These are phyloP conservation scores for Octopus sinensis DNA, from an alignment of 1,140 invertebrate species.

Conservation along the genomic window DNA sequence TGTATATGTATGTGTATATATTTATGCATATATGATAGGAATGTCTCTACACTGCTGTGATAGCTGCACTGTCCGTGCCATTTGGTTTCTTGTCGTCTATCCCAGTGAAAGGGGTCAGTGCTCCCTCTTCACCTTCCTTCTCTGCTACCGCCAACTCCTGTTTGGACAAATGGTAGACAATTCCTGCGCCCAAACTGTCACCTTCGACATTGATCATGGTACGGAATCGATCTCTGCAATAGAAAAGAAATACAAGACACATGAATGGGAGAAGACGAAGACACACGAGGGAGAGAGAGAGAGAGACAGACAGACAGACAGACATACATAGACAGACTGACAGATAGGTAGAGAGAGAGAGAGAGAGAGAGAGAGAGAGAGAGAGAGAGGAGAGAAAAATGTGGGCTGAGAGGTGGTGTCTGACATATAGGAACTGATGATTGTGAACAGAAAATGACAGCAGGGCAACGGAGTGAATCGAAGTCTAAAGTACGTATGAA, in stretches of 20 bases:
- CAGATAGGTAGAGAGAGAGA: too few species aligned
- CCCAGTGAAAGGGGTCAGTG: background rate
- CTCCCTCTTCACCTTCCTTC: slow-evolving; percentile 27
- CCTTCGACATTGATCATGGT: slow-evolving; percentile 96
- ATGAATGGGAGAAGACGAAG: background rate
- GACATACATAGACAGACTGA: too few species aligned
- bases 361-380: too few species aligned
- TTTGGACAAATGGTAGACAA: slow-evolving; percentile 85
- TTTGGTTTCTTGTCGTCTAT: slow-evolving; percentile 30
- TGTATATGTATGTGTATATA: background rate
- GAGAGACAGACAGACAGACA: slow-evolving; percentile 12
- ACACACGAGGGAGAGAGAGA: slow-evolving; percentile 8
- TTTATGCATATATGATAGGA: background rate
- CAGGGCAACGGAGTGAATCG: too few species aligned
- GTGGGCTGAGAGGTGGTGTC: too few species aligned
- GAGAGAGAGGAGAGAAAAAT: too few species aligned
- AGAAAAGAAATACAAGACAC: background rate
- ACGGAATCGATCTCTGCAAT: slow-evolving; percentile 85
- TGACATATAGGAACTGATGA: too few species aligned
- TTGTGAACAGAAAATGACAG: too few species aligned
- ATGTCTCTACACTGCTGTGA: slow-evolving; percentile 30
- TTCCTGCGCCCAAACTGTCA: slow-evolving; percentile 88
- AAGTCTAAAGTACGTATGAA: too few species aligned
- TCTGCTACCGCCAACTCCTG: slow-evolving; percentile 63
- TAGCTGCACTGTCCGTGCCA: slow-evolving; percentile 31